Base-by-base conservation (phyloP, 2,797 vertebrate genomes). In the Orientallactaga sibirica region DNA sequence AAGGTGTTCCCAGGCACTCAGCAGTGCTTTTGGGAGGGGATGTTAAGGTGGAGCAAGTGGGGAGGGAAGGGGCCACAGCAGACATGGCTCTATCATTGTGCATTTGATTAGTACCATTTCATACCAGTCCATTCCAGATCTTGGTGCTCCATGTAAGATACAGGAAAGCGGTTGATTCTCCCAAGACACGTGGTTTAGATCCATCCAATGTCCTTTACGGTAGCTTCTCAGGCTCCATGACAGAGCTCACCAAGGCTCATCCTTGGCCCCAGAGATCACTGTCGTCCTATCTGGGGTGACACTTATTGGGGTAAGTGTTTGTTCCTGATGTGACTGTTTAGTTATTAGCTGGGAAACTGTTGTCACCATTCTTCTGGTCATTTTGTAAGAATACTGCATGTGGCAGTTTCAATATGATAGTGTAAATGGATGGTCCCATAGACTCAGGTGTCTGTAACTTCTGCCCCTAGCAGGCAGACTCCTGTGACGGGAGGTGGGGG, bases 291-390 rank as follows among this genome's bases (percentile, higher is more conserved):
- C 66, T 18, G 79, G 48, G 41, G 15, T 16, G 19, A n/a, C 48
- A 10, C 55, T 12, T 52, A 7, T 0, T 1, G 1, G 29, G 37
- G 43, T 18, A 12, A 29, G 58, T 16, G n/a, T 70, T 79, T 20
- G 9, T 20, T 0, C 0, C 9, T 2, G 2, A 10, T 7, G n/a
- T 3, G 14, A 66, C 7, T 25, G 0, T 33, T 48, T 2, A 15
- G 19, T 82, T 66, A 24, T 33, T 33, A n/a, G 24, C 1, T 43
- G 19, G 22, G 76, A 64, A 70, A 10, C 7, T 15, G 9, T 25
- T 27, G 52, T 2, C 24, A 58, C 52, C 12, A 9, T 7, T 70
- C 74, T 71, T 70, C 24, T 22, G 6, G 25, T 55, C n/a, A 5
- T 48, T n/a, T n/a, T 22, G 0, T 33, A 25, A 33, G 16, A 78